Evolutionary conservation across 2,888 invertebrate species (phyloP), one percentile per base, ranked within the genome.

Genomic region (Macropis europaea): DNA sequence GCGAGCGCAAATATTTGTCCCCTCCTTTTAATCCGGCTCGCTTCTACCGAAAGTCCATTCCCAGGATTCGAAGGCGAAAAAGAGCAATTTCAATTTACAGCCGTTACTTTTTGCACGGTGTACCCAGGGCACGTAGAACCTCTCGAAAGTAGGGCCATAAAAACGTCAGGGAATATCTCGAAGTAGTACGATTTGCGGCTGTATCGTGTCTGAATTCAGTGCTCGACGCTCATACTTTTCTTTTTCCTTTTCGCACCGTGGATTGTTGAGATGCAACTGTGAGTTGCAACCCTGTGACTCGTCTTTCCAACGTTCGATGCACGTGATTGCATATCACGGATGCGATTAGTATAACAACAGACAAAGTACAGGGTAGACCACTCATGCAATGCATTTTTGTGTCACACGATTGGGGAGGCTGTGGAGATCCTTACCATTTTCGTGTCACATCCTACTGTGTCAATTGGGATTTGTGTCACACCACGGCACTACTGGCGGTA

Each of bases 181-280:
- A 68, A 73, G 76, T 73, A 53, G 72, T 67, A 72, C 82, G 82
- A 81, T 79, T 81, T 81, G 81, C 81, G 63, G 77, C 73, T 42
- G 60, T 30, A 40, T 63, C 70, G 68, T 76, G 74, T 76, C 69
- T 81, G 61, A 81, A 81, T 43, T 72, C 68, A 57, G 38, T 40
- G 59, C 50, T 30, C 57, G 30, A 43, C 67, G 19, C 15, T 36
- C 15, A 9, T 26, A 1, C 28, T 56, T 32, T 15, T 66, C 32
- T 62, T 19, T 5, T 38, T 38, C 22, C 26, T 30, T 34, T 30
- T 11, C 11, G 11, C 36, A 30, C 19, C n/a, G 52, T n/a, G 47
- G 36, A 56, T 68, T 61, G n/a, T 68, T 53, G 66, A 64, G 68
- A 76, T 77, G 61, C 71, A 59, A 62, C 13, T 75, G 67, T 72